These are phyloP conservation scores for Psephotus haematonotus DNA, from an alignment of 2,113 vertebrate genomes.

Conservation along the genomic window DNA sequence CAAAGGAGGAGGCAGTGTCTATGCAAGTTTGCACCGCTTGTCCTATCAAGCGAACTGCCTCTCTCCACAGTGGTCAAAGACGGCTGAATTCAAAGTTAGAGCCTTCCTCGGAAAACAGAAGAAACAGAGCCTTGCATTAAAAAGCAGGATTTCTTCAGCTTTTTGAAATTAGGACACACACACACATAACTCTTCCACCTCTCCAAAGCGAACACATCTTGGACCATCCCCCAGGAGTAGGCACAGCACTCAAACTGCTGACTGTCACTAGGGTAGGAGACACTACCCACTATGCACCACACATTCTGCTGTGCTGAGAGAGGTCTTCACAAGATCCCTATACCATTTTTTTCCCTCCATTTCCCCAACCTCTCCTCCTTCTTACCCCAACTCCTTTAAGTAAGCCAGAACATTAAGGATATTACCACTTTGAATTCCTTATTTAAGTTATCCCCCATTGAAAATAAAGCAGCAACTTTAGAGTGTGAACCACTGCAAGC, in stretches of 20 bases:
- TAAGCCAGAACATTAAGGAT: neutral
- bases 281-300: rapidly evolving
- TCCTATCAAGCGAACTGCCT: neutral
- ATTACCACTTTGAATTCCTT: neutral
- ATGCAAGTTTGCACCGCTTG: neutral
- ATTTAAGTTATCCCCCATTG: neutral
- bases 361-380: neutral
- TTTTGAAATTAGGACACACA: neutral
- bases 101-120: neutral
- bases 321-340: neutral
- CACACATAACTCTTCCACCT: neutral
- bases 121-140: neutral
- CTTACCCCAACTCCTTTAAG: neutral
- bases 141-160: neutral
- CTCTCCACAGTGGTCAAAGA: neutral
- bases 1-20: neutral
- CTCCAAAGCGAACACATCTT: neutral
- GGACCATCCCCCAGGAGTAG: neutral
- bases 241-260: neutral
- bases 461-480: neutral
- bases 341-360: neutral
- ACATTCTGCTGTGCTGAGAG: rapidly evolving
- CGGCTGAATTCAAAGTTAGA: neutral
- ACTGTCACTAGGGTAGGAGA: neutral
- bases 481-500: neutral